Conservation (phyloP, 2,113 vertebrate genomes). For the Arizona elegans region DNA sequence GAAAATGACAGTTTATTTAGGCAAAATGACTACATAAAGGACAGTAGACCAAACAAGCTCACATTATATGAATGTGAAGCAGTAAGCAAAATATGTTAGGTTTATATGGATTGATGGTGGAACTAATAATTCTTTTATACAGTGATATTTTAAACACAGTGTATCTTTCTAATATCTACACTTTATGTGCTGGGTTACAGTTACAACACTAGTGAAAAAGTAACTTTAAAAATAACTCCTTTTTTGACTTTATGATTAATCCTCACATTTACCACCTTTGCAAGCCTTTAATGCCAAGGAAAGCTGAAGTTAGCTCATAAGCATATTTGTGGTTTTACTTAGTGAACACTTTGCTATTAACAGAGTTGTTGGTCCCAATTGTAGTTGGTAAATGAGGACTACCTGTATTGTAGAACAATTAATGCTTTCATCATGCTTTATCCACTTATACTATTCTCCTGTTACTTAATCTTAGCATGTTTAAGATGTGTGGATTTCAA, state of each 20-base stretch:
- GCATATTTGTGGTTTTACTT: not conserved
- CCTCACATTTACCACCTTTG: not conserved
- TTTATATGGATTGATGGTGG: not conserved
- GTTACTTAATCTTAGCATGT: not conserved
- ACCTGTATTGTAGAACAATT: not conserved
- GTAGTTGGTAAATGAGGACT: not conserved
- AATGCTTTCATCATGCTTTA: not conserved
- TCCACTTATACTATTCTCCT: not conserved
- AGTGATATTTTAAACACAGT: not conserved
- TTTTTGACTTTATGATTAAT: not conserved
- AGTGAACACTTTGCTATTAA: not conserved
- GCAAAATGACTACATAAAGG: slow-evolving; percentile 39
- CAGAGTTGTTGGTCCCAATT: not conserved
- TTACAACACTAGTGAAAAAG: not conserved
- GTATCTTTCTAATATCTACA: not conserved
- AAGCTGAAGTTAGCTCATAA: not conserved
- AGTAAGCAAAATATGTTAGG: slow-evolving; percentile 14
- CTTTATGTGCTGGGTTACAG: not conserved
- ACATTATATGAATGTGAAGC: slow-evolving; percentile 33
- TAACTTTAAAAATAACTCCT: not conserved
- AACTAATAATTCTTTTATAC: slow-evolving; percentile 4
- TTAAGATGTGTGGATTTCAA: too few relatives aligned
- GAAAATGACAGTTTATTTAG: slow-evolving; percentile 59
- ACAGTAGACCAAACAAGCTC: slow-evolving; percentile 46
- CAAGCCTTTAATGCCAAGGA: not conserved